phyloP scores from a whole-genome alignment of 2,797 vertebrate species.

The Margarornis squamiger region DNA sequence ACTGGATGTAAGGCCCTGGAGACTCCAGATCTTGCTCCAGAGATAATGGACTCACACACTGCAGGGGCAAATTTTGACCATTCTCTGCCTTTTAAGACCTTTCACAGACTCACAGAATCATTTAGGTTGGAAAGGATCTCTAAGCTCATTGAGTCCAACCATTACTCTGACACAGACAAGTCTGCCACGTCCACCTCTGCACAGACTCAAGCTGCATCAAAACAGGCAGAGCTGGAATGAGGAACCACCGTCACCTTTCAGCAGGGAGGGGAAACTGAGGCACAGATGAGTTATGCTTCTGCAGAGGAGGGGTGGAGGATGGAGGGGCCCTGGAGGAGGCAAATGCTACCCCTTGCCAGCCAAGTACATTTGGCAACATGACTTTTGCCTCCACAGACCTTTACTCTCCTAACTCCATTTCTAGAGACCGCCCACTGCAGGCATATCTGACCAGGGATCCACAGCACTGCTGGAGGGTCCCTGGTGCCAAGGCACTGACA shows the following conservation, averaged over 20 bases:
- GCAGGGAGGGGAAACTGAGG: neutral
- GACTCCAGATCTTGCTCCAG: neutral
- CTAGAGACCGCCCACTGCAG: neutral
- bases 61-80: neutral
- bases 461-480: neutral
- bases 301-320: neutral
- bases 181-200: neutral
- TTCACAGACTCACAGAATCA: neutral
- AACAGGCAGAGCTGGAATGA: neutral
- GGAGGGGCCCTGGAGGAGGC: neutral
- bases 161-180: neutral
- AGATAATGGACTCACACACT: neutral
- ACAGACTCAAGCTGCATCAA: neutral
- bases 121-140: neutral
- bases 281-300: accelerated
- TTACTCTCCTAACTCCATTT: neutral
- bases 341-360: neutral
- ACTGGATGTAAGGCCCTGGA: neutral
- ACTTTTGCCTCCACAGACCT: neutral
- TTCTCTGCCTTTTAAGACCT: neutral
- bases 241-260: neutral
- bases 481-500: neutral
- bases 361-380: neutral
- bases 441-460: neutral
- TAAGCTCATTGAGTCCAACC: neutral